Evolutionary conservation across 2,113 vertebrate species (phyloP).

Genomic region (Reinhardtius hippoglossoides): DNA sequence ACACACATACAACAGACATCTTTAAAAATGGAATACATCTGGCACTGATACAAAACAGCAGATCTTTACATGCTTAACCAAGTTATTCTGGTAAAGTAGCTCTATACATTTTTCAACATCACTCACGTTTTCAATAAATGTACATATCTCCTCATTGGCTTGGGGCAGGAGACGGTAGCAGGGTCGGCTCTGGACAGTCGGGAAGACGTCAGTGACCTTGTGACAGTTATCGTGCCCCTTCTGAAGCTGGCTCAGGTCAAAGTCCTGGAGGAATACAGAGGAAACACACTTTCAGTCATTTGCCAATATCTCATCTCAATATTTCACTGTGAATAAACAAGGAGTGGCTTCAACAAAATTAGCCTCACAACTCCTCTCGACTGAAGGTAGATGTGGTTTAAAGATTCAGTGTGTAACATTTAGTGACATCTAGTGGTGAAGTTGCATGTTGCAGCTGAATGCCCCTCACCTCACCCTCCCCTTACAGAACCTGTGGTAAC

Average conservation of each 20-base stretch:
- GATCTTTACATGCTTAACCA: no score
- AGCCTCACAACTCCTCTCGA: no score
- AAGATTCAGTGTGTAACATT: no score
- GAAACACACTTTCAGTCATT: not conserved
- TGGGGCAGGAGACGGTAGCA: constrained; percentile 29
- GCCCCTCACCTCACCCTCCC: no score
- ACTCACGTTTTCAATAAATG: constrained; percentile 61
- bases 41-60: not conserved
- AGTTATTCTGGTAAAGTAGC: not conserved
- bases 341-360: no score
- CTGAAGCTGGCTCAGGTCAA: constrained; percentile 60
- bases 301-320: no score
- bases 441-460: no score
- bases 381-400: no score
- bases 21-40: not conserved
- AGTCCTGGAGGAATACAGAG: constrained; percentile 37
- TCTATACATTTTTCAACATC: not conserved
- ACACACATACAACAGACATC: not conserved
- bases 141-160: constrained; percentile 38
- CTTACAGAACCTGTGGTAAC: no score
- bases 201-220: constrained; percentile 46
- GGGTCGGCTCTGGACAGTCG: constrained; percentile 17
- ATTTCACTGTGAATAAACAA: no score
- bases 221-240: constrained; percentile 38
- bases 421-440: no score